Conservation (phyloP, 2,888 invertebrate species). For the Anaspis maculata region DNA sequence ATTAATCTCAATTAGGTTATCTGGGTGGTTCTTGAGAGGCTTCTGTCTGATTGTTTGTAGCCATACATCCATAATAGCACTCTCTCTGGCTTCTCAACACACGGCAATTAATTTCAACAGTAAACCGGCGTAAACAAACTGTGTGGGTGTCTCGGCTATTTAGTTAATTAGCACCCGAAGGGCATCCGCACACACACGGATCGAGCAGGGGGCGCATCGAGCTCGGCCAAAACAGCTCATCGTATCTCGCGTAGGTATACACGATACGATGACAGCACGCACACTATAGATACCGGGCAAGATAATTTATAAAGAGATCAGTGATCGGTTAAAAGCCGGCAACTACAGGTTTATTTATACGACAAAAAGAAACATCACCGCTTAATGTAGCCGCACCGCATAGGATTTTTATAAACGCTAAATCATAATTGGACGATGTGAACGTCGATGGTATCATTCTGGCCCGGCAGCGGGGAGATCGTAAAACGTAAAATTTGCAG, state of each 20-base stretch:
- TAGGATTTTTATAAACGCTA: no score
- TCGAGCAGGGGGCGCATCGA: conserved; percentile 2
- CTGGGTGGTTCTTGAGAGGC: conserved; percentile 23
- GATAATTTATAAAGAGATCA: conserved; percentile 25
- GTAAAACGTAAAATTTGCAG: not conserved
- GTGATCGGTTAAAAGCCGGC: conserved; percentile 26
- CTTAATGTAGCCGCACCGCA: conserved; percentile 15
- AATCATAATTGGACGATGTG: conserved; percentile 11
- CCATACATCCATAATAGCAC: conserved; percentile 6
- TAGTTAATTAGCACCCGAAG: conserved; percentile 13
- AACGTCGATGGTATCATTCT: not conserved
- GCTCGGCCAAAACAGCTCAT: no score
- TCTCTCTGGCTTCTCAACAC: conserved; percentile 11
- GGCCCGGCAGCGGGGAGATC: not conserved
- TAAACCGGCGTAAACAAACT: conserved; percentile 11
- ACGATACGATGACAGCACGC: conserved; percentile 18
- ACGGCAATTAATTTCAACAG: conserved; percentile 14
- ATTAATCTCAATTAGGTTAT: conserved; percentile 28
- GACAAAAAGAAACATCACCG: conserved; percentile 21
- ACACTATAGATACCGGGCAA: conserved; percentile 14
- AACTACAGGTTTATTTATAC: conserved; percentile 27
- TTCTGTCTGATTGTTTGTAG: conserved; percentile 26
- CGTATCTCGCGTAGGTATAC: no score
- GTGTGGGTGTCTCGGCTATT: conserved; percentile 13
- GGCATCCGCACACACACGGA: conserved; percentile 7